Base-by-base conservation (phyloP, 2,888 invertebrate species). In the Bellardia pandia region DNA sequence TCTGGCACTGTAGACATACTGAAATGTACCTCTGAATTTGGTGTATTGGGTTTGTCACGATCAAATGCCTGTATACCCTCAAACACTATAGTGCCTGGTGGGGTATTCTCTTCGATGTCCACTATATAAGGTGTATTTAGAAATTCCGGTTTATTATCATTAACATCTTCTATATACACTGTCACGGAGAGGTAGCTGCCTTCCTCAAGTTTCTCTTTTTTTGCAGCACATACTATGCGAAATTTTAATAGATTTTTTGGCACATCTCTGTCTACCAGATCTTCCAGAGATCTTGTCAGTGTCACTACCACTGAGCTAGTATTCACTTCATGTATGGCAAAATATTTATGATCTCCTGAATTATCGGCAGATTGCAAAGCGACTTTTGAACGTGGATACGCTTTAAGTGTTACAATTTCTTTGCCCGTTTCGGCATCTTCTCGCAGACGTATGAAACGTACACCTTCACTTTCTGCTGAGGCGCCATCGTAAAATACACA, bases 141-240 rank as follows among this genome's bases (percentile, higher is more conserved):
- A 93, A 98, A 98, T 91, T 95, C 94, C 0, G 97, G 97, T 1
- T 96, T 95, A 93, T 98, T 97, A 93, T 98, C 97, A 91, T 98
- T 98, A 60, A 98, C 95, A 91, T 98, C 98, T 93, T 98, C 97
- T 7, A 98, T 96, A 93, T 98, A 98, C 6, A 98, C 97, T 5
- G 97, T 98, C 88, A 97, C 96, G 2, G 97, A 97, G 33, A 98
- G 94, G 90, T 96, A 97, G 56, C 86, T 83, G 56, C 93, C 93
- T 90, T 93, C 94, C 66, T 94, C 93, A 3, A 92, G 89, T 77
- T 93, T 91, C 45, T 93, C 93, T 45, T 92, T 91, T 58, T 91
- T 91, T 3, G 91, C 93, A 0, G 92, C 91, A 91, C 97, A 97
- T 60, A 96, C 95, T 48, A 97, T 95, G 62, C 97, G 94, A 93